phyloP scores from a whole-genome alignment of 92 coral and sea anemone genomes.

The Epizoanthus scotinus region DNA sequence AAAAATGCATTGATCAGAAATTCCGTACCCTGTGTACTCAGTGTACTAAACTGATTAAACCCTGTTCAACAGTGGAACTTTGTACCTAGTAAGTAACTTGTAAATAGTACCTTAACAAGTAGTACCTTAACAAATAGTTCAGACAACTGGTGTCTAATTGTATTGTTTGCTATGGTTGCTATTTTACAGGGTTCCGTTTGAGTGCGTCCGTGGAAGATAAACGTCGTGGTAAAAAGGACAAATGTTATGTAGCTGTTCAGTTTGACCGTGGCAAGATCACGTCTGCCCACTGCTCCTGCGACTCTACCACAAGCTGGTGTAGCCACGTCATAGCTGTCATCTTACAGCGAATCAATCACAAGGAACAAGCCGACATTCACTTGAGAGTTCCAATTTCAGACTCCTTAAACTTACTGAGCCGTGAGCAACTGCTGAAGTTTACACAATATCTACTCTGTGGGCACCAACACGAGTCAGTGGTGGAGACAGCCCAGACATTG shows the following conservation, averaged over 20 bases:
- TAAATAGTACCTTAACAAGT: too few relatives aligned
- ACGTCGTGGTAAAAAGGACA: slow-evolving; percentile 23
- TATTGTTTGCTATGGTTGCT: neutral
- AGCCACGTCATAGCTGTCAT: slow-evolving; percentile 82
- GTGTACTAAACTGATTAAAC: too few relatives aligned
- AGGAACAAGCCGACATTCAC: slow-evolving; percentile 40
- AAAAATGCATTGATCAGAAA: too few relatives aligned
- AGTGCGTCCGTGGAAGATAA: slow-evolving; percentile 79
- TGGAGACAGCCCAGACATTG: slow-evolving; percentile 87
- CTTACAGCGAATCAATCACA: slow-evolving; percentile 64
- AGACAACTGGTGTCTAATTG: too few relatives aligned
- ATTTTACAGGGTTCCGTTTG: slow-evolving; percentile 76
- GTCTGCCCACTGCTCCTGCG: slow-evolving; percentile 86
- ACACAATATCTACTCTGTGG: slow-evolving; percentile 84
- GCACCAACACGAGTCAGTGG: slow-evolving; percentile 73
- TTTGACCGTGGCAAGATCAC: slow-evolving; percentile 98
- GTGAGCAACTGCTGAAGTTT: slow-evolving; percentile 88
- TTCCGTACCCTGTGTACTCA: too few relatives aligned
- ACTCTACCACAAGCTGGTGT: slow-evolving; percentile 78
- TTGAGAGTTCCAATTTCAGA: slow-evolving; percentile 85
- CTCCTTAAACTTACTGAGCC: slow-evolving; percentile 69
- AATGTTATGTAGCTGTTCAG: slow-evolving; percentile 71
- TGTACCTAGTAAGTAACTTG: too few relatives aligned
- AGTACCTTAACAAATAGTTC: too few relatives aligned
- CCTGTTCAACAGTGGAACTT: too few relatives aligned